A percentile compares a stretch with the other conserved stretches of the same genome.
phyloP scores from a whole-genome alignment of 2,888 invertebrate species.

The Labia minor region DNA sequence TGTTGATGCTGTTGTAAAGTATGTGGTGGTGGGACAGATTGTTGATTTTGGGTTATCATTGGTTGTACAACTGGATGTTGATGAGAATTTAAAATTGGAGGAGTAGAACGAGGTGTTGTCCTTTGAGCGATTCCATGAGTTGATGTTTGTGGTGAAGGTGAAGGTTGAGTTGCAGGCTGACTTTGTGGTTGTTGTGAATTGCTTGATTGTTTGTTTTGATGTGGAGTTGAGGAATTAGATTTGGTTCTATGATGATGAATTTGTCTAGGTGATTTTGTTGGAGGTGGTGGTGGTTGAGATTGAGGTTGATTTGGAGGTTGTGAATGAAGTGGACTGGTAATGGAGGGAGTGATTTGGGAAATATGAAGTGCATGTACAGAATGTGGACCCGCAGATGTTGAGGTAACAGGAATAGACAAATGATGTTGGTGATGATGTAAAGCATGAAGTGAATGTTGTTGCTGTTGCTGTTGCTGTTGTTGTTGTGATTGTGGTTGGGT shows the following conservation, averaged over 20 bases:
- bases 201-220: neutral
- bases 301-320: neutral
- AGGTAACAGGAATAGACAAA: constrained; percentile 19
- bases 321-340: neutral
- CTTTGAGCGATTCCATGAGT: constrained; percentile 17
- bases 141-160: constrained; percentile 29
- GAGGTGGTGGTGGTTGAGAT: constrained; percentile 20
- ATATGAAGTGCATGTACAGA: neutral
- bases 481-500: constrained; percentile 34
- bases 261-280: constrained; percentile 23
- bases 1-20: constrained; percentile 30
- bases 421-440: constrained; percentile 28
- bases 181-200: constrained; percentile 32
- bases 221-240: constrained; percentile 19
- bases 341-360: neutral
- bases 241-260: constrained; percentile 25
- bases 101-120: constrained; percentile 26
- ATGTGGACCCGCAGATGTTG: neutral
- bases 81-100: constrained; percentile 25
- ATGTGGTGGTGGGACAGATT: constrained; percentile 27
- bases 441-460: constrained; percentile 21
- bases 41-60: constrained; percentile 31
- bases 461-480: constrained; percentile 15
- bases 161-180: constrained; percentile 34
- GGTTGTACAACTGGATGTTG: constrained; percentile 28